Evolutionary conservation across 1,140 invertebrate species (phyloP).

Genomic region (Bombus breviceps): DNA sequence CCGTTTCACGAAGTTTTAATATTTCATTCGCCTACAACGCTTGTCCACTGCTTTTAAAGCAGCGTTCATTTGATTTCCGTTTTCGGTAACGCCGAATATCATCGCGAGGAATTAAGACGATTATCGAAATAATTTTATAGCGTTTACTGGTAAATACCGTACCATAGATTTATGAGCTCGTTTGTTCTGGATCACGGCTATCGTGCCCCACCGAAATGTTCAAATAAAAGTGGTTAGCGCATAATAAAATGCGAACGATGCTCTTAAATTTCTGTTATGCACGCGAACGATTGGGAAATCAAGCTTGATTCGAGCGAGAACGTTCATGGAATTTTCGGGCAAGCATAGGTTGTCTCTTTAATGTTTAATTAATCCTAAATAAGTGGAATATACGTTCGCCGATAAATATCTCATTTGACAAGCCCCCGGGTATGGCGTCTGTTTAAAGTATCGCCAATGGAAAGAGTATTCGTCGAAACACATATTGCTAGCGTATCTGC

Average conservation of each 20-base stretch:
- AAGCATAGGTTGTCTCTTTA: constrained; percentile 15
- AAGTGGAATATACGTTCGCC: neutral
- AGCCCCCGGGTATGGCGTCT: neutral
- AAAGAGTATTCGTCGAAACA: constrained; percentile 11
- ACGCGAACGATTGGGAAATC: neutral
- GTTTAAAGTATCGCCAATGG: constrained; percentile 15
- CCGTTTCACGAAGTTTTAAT: neutral
- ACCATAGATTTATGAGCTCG: neutral
- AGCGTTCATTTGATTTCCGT: neutral
- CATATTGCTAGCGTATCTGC: constrained; percentile 19
- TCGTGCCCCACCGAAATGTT: neutral
- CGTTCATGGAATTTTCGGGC: constrained; percentile 15
- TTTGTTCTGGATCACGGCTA: neutral
- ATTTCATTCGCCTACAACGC: neutral
- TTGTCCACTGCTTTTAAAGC: neutral
- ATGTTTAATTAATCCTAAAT: constrained; percentile 41
- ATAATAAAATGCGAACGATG: neutral
- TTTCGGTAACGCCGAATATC: neutral
- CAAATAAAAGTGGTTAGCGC: neutral
- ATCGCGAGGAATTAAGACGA: constrained; percentile 18
- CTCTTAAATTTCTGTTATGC: neutral
- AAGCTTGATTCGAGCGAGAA: constrained; percentile 13
- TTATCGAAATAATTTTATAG: constrained; percentile 3
- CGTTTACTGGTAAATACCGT: neutral
- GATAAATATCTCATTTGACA: constrained; percentile 39